Evolutionary conservation across 1,140 invertebrate genomes (phyloP).

Genomic region (Leucophenga varia): DNA sequence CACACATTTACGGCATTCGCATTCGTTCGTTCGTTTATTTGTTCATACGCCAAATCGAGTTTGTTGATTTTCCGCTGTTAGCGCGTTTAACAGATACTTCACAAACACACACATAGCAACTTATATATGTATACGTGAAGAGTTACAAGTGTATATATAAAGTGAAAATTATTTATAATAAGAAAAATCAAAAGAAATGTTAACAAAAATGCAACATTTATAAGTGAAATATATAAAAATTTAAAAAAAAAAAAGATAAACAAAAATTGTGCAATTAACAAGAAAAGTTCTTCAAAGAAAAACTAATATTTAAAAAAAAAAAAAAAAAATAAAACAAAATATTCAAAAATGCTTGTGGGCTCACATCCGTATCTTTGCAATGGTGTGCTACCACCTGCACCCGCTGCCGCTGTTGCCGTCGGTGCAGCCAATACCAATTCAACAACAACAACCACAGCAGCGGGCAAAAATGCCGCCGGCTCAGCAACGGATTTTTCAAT

Average conservation of each 20-base stretch:
- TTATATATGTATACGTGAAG: too few species aligned
- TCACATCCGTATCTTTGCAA: conserved; percentile 55
- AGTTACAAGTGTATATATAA: conserved; percentile 18
- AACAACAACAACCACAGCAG: conserved; percentile 33
- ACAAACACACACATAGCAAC: conserved; percentile 13
- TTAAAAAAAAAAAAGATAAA: too few species aligned
- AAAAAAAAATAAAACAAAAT: conserved; percentile 1
- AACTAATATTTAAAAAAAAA: conserved; percentile 2
- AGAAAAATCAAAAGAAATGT: conserved; percentile 8
- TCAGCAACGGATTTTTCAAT: conserved; percentile 88
- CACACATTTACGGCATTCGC: conserved; percentile 34
- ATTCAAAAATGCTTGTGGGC: conserved; percentile 38
- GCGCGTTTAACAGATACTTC: conserved; percentile 5
- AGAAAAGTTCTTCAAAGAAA: too few species aligned
- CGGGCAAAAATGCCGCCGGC: conserved; percentile 52
- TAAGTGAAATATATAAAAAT: too few species aligned
- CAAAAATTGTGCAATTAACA: not conserved
- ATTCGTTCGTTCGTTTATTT: not conserved
- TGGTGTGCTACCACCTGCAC: conserved; percentile 34
- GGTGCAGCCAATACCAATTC: conserved; percentile 2
- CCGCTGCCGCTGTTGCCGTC: conserved; percentile 25
- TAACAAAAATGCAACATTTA: too few species aligned
- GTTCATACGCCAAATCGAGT: not conserved
- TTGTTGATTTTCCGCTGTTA: conserved; percentile 32
- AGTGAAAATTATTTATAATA: too few species aligned